Evolutionary conservation across 2,797 vertebrate species (phyloP), one percentile per base, ranked within the genome.

Genomic region (Clarias platycephalus): DNA sequence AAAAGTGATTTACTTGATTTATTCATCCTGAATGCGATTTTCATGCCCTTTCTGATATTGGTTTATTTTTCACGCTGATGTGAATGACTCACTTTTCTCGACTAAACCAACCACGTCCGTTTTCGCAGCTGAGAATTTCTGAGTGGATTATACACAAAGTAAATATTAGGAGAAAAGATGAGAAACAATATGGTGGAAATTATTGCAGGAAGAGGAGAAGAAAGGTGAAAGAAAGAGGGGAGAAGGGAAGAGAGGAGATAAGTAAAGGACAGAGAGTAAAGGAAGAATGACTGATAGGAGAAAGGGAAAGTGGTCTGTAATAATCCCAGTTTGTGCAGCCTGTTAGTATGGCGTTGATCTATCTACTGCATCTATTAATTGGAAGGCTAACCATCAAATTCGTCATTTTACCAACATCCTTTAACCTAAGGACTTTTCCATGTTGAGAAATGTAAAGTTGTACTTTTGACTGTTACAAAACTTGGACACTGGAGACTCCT

Each of bases 1-100:
- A 26, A 64, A 44, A 44, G 31, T 24, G 44, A 83, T 83, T 58
- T 66, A 77, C 31, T 63, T 66, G 72, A 83, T 77, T 67, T 34
- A 83, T 83, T 77, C 31, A 0, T 31, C 16, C 40, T 31, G 40
- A 55, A 81, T 55, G 63, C 1, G 13, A 66, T 34, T 81, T 62
- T 60, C 18, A 34, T 78, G n/a, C 28, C 9, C 3, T 28, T 68
- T 37, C 64, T 78, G 63, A 66, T 83, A 66, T 77, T 64, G 62
- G 28, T 16, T 31, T 72, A 18, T 66, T 26, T 75, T 85, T 79
- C 60, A 79, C 20, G 24, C 31, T 44, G 34, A 62, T 62, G 76
- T 24, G 28, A 62, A 62, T 2, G 58, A 5, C 58, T 79, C 58
- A 16, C 13, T 44, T 63, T 79, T 79, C 10, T 58, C 55, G 22